A percentile compares a stretch with the other conserved stretches of the same genome.
phyloP scores from a whole-genome alignment of 1,140 invertebrate species.

The Orius laevigatus region DNA sequence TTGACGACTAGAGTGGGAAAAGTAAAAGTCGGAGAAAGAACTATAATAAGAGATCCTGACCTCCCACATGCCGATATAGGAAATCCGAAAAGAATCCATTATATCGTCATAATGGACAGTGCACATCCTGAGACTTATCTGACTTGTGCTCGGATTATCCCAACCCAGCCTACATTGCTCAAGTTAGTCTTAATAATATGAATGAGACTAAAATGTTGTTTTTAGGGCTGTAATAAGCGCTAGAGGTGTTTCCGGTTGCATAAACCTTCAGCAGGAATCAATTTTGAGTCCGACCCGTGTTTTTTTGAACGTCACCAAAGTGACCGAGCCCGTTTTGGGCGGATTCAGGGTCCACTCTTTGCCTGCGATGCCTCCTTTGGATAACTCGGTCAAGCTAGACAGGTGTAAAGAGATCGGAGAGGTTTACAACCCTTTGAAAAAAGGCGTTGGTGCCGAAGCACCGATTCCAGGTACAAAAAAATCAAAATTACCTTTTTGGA shows the following conservation, averaged over 20 bases:
- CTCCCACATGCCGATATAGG: slow-evolving; percentile 50
- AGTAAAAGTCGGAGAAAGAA: slow-evolving; percentile 46
- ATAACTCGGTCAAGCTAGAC: slow-evolving; percentile 19
- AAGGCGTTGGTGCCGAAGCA: slow-evolving; percentile 18
- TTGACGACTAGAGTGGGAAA: slow-evolving; percentile 60
- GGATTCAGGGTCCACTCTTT: slow-evolving; percentile 52
- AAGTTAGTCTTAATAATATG: slow-evolving; percentile 39
- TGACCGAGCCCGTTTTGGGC: slow-evolving; percentile 28
- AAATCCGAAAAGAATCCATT: slow-evolving; percentile 54
- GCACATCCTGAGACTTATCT: slow-evolving; percentile 60
- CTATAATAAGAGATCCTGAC: slow-evolving; percentile 44
- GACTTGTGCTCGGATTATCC: slow-evolving; percentile 65
- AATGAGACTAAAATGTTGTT: slow-evolving; percentile 16
- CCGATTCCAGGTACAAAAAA: slow-evolving; percentile 17
- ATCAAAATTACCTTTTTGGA: no score
- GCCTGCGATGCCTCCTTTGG: slow-evolving; percentile 27
- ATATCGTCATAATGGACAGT: slow-evolving; percentile 70
- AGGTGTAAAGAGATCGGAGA: slow-evolving; percentile 36
- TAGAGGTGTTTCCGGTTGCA: slow-evolving; percentile 62
- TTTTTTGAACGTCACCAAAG: slow-evolving; percentile 19
- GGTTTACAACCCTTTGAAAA: slow-evolving; percentile 48
- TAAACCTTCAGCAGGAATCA: slow-evolving; percentile 65
- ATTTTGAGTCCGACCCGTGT: slow-evolving; percentile 71
- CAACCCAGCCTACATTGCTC: slow-evolving; percentile 40
- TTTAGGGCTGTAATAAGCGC: slow-evolving; percentile 55